Evolutionary conservation across 2,888 invertebrate species (phyloP), one percentile per base, ranked within the genome.

Genomic region (Flabesymbios commensalis): DNA sequence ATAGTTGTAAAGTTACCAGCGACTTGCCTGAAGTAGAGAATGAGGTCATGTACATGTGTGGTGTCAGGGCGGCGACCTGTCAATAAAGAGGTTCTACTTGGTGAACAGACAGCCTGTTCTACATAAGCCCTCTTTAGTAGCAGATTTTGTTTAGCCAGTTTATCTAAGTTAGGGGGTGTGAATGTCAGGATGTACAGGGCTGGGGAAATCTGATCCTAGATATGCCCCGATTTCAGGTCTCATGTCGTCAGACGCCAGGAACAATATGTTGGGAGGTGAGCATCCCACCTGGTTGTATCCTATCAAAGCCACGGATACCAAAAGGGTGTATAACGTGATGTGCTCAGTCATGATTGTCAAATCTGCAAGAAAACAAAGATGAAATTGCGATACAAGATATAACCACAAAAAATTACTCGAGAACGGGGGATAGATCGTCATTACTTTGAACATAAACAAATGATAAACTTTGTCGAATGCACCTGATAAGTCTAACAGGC

Each of bases 91-190:
- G 68, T 66, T 39, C 68, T 32, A 41, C 65, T 66, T 3, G 68
- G 68, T 1, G 63, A 63, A 49, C 68, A 68, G 54, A 68, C 61
- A n/a, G 65, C 61, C 36, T 68, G 65, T 48, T 68, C 67, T 3
- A 71, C 70, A 43, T 71, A 71, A 7, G 73, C 71, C 14, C 65
- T 45, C 45, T 65, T 65, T 2, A 71, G 57, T 7, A 73, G 53
- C 22, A 73, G 61, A 58, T 69, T 68, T 19, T 57, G 61, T 1
- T 52, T 45, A 2, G 74, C 72, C 17, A 74, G 65, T 7, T 22
- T 28, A 55, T 74, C 74, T 24, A 74, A 49, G 47, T 72, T 67
- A 14, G 72, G 74, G 7, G 7, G 72, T 70, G 56, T 69, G 61
- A 64, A 73, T 71, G 33, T 36, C 47, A n/a, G 68, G 65, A 14